A percentile compares a stretch with the other conserved stretches of the same genome.
Evolutionary conservation across 2,888 invertebrate species (phyloP).

Genomic region (Caenorhabditis angaria): DNA sequence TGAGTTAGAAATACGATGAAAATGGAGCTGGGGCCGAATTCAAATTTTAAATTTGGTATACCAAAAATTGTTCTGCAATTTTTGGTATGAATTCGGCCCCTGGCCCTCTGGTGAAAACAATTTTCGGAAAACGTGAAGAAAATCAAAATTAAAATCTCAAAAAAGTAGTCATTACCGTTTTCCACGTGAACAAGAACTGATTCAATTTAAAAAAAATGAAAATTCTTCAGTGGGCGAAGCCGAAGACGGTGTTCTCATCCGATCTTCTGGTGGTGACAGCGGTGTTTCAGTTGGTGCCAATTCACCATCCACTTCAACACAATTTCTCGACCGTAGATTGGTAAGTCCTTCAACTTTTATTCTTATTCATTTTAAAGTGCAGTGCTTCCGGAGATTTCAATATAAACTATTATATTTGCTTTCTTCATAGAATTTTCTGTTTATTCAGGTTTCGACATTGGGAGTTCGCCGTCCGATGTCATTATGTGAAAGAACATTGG

Average conservation of each 20-base stretch:
- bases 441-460: constrained; percentile 58
- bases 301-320: constrained; percentile 17
- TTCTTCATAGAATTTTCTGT: not conserved
- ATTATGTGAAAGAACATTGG: constrained; percentile 52
- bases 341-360: constrained; percentile 25
- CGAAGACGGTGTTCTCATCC: constrained; percentile 44
- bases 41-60: too few relatives aligned
- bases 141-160: not conserved
- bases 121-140: too few relatives aligned
- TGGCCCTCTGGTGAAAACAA: too few relatives aligned
- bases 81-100: too few relatives aligned
- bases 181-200: constrained; percentile 15
- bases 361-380: not conserved
- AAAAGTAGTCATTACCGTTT: too few relatives aligned
- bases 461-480: constrained; percentile 67
- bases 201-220: not conserved
- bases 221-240: constrained; percentile 34
- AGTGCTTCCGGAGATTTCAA: too few relatives aligned
- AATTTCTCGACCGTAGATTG: constrained; percentile 52
- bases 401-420: constrained; percentile 1
- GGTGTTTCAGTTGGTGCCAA: constrained; percentile 46
- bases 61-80: too few relatives aligned
- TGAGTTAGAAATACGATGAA: too few relatives aligned
- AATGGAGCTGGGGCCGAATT: too few relatives aligned
- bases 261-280: constrained; percentile 47